These are phyloP conservation scores for Muscidifurax raptorellus DNA, from an alignment of 1,140 invertebrate species.

Conservation along the genomic window DNA sequence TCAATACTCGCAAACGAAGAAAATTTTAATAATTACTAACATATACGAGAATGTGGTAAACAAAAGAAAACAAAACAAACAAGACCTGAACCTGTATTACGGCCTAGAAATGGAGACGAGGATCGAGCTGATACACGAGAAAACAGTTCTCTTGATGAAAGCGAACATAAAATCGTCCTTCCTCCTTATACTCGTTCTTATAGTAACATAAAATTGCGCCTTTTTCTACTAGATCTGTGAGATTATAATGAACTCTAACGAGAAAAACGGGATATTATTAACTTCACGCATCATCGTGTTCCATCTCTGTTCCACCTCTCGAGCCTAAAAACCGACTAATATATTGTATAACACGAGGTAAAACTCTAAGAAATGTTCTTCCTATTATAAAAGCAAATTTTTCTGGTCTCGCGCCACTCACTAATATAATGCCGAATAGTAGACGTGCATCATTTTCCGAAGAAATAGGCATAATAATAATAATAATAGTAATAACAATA, in stretches of 20 bases:
- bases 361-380: constrained; percentile 33
- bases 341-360: constrained; percentile 26
- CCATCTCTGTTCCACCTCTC: constrained; percentile 42
- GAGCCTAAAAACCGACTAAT: constrained; percentile 36
- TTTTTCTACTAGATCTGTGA: constrained; percentile 50
- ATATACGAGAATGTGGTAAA: background rate
- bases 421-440: constrained; percentile 10
- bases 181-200: constrained; percentile 33
- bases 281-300: constrained; percentile 42
- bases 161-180: constrained; percentile 33
- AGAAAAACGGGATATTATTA: constrained; percentile 33
- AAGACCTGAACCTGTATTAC: constrained; percentile 32
- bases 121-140: constrained; percentile 16
- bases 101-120: constrained; percentile 44
- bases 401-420: background rate
- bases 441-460: background rate
- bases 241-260: constrained; percentile 38
- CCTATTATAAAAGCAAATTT: constrained; percentile 13
- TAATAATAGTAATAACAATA: background rate
- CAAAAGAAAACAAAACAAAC: constrained; percentile 14
- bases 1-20: background rate
- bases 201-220: constrained; percentile 48
- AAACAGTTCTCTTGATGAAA: constrained; percentile 17
- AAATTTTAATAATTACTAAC: background rate
- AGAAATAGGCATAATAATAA: background rate